Conservation (phyloP, 2,113 vertebrate genomes). For the Parotia lawesii region DNA sequence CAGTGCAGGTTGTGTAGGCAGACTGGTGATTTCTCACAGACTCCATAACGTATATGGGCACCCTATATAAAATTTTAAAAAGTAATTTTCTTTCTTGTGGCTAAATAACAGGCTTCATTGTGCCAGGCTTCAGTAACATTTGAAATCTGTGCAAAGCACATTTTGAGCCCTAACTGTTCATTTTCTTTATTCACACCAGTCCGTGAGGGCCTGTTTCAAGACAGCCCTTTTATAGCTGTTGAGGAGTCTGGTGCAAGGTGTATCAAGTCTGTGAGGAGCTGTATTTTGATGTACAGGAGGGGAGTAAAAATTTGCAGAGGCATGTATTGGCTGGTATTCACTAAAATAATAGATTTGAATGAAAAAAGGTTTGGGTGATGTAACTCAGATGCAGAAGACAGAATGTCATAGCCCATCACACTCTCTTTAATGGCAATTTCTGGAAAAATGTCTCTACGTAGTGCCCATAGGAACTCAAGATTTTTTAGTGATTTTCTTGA, state of each 20-base stretch:
- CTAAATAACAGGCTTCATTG: neutral
- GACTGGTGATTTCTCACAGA: neutral
- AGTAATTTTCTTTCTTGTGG: neutral
- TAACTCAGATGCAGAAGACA: neutral
- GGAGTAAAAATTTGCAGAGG: neutral
- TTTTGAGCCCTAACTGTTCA: neutral
- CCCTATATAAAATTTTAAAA: neutral
- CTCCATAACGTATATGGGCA: neutral
- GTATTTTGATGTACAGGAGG: neutral
- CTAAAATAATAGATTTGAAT: neutral
- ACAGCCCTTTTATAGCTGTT: too few species aligned
- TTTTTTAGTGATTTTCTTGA: neutral
- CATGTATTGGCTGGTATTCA: neutral
- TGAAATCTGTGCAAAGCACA: neutral
- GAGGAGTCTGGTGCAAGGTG: neutral
- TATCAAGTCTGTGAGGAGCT: neutral
- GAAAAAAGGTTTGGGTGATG: neutral
- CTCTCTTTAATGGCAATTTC: neutral
- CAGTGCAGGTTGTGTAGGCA: neutral
- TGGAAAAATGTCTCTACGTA: neutral
- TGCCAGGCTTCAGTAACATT: neutral
- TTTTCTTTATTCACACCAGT: neutral
- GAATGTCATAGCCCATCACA: neutral
- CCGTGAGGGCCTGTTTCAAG: neutral
- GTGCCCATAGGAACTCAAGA: neutral